Evolutionary conservation across 2,797 vertebrate genomes (phyloP), one percentile per base, ranked within the genome.

Genomic region (Danio tinwini): DNA sequence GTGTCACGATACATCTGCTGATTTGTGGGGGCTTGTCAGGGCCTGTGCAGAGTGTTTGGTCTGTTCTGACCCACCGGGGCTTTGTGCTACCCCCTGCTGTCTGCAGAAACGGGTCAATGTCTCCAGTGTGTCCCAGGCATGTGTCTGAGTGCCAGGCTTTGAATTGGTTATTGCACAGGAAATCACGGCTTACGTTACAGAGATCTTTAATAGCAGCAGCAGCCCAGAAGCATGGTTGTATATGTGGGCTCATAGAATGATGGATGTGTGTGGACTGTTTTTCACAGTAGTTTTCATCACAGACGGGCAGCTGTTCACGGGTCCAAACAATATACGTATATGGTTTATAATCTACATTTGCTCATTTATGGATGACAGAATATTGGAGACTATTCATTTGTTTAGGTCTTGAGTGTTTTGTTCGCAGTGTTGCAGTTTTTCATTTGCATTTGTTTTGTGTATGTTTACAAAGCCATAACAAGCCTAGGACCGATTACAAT

Each of bases 21-120:
- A 73, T 84, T 78, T 81, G 65, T 67, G 70, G 53, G 78, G 75
- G 74, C 87, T 12, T 89, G 90, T 86, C 49, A 5, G 84, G 77
- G 78, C 90, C 42, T 86, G 90, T 74, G 4, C 55, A 40, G 62
- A 56, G 78, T 55, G 56, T 81, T 64, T 80, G 47, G 10, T 44
- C 77, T 80, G 78, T 83, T 61, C 1, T 61, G 81, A 52, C 37
- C 78, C 7, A 6, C 67, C 17, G 1, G 59, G 53, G 59, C 67
- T 80, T 59, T 76, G 44, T 70, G 62, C 81, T 56, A 40, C 49
- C 67, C 74, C 67, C 75, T 47, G 29, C 40, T 49, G 70, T 44
- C 17, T 29, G n/a, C 6, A 19, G 52, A 80, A 82, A 73, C 72
- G 77, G 77, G 81, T 82, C 83, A 68, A 37, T 62, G 72, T 63